Evolutionary conservation across 1,140 invertebrate genomes (phyloP).

Genomic region (Drosophila malerkotliana): DNA sequence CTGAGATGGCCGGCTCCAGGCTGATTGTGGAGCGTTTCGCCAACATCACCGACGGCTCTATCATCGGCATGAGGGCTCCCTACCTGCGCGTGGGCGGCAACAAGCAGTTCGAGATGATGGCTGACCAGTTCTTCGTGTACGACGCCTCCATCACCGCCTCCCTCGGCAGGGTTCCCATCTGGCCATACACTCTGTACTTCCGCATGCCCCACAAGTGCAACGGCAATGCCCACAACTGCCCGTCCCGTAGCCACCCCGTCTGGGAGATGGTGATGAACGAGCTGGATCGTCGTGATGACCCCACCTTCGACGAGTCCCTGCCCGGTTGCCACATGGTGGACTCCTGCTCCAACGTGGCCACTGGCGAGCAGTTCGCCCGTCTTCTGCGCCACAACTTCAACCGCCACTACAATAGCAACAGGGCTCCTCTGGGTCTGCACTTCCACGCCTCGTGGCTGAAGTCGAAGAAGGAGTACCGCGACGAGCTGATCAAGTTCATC

Average conservation of each 20-base stretch:
- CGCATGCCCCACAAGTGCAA: slow-evolving; percentile 97
- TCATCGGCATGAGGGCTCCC: slow-evolving; percentile 94
- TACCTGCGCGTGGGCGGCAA: slow-evolving; percentile 96
- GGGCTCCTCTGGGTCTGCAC: slow-evolving; percentile 96
- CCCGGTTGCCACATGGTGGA: slow-evolving; percentile 97
- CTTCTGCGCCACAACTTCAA: slow-evolving; percentile 97
- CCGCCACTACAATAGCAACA: slow-evolving; percentile 95
- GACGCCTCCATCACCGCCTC: slow-evolving; percentile 97
- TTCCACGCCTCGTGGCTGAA: slow-evolving; percentile 98
- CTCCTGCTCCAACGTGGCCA: slow-evolving; percentile 96
- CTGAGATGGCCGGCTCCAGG: slow-evolving; percentile 97
- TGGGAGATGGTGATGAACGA: slow-evolving; percentile 99
- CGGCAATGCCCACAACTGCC: slow-evolving; percentile 96
- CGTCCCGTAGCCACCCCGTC: slow-evolving; percentile 94
- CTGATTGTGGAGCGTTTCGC: slow-evolving; percentile 94
- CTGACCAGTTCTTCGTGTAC: slow-evolving; percentile 97
- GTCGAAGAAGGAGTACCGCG: slow-evolving; percentile 96
- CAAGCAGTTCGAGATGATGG: slow-evolving; percentile 98
- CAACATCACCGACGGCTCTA: slow-evolving; percentile 95
- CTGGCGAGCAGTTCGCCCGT: slow-evolving; percentile 93
- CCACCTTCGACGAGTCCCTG: slow-evolving; percentile 94
- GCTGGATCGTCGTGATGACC: slow-evolving; percentile 95
- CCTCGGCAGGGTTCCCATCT: slow-evolving; percentile 94
- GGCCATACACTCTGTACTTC: slow-evolving; percentile 98
- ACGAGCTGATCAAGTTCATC: slow-evolving; percentile 96